These are phyloP conservation scores for Hydriomena furcata DNA, from an alignment of 2,888 invertebrate species.

Conservation along the genomic window DNA sequence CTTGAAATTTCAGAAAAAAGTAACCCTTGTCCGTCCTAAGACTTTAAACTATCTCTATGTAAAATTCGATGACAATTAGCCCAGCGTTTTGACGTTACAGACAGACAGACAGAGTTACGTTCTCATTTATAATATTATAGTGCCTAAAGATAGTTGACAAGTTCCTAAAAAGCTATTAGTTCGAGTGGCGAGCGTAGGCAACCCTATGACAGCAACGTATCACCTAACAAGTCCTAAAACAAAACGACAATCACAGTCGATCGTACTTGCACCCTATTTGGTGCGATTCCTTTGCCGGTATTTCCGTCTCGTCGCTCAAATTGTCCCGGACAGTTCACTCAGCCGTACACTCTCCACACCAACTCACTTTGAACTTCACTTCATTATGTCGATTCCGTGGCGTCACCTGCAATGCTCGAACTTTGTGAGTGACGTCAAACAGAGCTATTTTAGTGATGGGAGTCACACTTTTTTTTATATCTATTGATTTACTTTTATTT, in stretches of 20 bases:
- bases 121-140: not conserved
- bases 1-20: no score
- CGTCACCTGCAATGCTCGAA: constrained; percentile 49
- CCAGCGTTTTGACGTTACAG: no score
- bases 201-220: not conserved
- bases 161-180: no score
- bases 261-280: constrained; percentile 46
- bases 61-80: no score
- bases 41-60: no score
- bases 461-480: no score
- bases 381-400: constrained; percentile 59
- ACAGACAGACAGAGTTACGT: no score
- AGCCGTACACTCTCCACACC: constrained; percentile 45
- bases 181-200: no score
- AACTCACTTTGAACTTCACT: constrained; percentile 57
- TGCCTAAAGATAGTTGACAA: no score
- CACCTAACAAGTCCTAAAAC: constrained; percentile 30
- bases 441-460: constrained; percentile 20
- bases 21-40: no score
- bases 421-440: constrained; percentile 31
- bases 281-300: constrained; percentile 43
- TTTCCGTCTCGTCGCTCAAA: constrained; percentile 58
- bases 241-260: constrained; percentile 39
- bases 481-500: no score
- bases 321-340: constrained; percentile 56